Evolutionary conservation across 2,113 vertebrate species (phyloP).

Genomic region (Parus major): DNA sequence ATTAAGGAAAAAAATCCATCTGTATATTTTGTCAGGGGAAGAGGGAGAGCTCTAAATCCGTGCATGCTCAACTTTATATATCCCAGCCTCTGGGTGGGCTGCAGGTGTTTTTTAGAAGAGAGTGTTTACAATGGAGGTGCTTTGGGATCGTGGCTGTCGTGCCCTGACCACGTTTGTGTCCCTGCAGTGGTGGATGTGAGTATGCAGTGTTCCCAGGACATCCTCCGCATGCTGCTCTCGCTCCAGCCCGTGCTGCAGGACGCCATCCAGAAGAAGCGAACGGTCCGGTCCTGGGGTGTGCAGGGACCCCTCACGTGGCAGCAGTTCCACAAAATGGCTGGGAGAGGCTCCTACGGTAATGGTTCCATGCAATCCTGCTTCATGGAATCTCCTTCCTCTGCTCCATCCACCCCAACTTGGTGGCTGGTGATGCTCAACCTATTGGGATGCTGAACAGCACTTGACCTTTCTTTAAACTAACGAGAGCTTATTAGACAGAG

Average conservation of each 20-base stretch:
- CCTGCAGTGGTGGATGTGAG: slow-evolving; percentile 87
- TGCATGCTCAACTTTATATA: rapidly evolving
- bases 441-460: not conserved
- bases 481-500: not conserved
- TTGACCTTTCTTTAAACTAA: not conserved
- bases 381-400: not conserved
- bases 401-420: not conserved
- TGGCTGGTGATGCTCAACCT: not conserved
- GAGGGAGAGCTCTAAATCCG: not conserved
- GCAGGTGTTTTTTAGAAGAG: not conserved
- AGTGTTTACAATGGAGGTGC: not conserved
- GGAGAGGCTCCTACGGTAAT: slow-evolving; percentile 96
- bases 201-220: slow-evolving; percentile 96
- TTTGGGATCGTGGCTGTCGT: not conserved
- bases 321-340: slow-evolving; percentile 99
- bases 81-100: not conserved
- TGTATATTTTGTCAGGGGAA: not conserved
- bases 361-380: not conserved
- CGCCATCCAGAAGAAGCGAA: slow-evolving; percentile 96
- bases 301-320: slow-evolving; percentile 98
- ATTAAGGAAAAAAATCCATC: not conserved
- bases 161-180: not conserved
- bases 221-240: slow-evolving; percentile 92
- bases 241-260: slow-evolving; percentile 97
- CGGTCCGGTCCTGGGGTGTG: slow-evolving; percentile 94